A percentile compares a stretch with the other conserved stretches of the same genome.
These are phyloP conservation scores for Calephelis perditalis DNA, from an alignment of 2,888 invertebrate species.

Conservation along the genomic window DNA sequence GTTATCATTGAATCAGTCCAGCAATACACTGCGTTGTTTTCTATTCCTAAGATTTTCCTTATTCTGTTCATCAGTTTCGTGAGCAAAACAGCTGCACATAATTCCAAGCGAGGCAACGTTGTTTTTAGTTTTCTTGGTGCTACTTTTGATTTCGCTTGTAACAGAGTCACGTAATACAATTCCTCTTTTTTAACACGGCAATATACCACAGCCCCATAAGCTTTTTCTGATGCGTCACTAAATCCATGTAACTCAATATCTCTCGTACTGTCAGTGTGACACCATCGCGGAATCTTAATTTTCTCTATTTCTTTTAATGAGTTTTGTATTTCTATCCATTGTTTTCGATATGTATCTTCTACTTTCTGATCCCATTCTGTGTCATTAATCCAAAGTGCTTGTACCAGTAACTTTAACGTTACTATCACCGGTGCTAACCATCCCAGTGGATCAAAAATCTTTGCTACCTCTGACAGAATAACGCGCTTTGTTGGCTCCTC, in stretches of 20 bases:
- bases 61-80: background rate
- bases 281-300: constrained; percentile 11
- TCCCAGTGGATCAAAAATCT: constrained; percentile 15
- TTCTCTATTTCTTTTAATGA: background rate
- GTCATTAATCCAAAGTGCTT: constrained; percentile 10
- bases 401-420: constrained; percentile 11
- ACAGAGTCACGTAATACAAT: background rate
- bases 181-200: background rate
- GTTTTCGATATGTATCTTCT: background rate
- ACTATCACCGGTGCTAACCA: constrained; percentile 10
- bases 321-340: constrained; percentile 6
- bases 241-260: constrained; percentile 14
- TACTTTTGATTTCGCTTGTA: constrained; percentile 11
- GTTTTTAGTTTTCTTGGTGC: constrained; percentile 9
- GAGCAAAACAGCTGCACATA: constrained; percentile 10
- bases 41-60: background rate
- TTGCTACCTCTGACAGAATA: constrained; percentile 15
- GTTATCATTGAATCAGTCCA: constrained; percentile 3
- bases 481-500: constrained; percentile 13
- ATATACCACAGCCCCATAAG: constrained; percentile 13
- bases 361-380: constrained; percentile 17
- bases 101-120: constrained; percentile 7
- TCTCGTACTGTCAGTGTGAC: background rate
- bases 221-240: constrained; percentile 10
- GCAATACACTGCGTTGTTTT: background rate